Conservation (phyloP, 2,113 vertebrate species). For the Passer montanus region DNA sequence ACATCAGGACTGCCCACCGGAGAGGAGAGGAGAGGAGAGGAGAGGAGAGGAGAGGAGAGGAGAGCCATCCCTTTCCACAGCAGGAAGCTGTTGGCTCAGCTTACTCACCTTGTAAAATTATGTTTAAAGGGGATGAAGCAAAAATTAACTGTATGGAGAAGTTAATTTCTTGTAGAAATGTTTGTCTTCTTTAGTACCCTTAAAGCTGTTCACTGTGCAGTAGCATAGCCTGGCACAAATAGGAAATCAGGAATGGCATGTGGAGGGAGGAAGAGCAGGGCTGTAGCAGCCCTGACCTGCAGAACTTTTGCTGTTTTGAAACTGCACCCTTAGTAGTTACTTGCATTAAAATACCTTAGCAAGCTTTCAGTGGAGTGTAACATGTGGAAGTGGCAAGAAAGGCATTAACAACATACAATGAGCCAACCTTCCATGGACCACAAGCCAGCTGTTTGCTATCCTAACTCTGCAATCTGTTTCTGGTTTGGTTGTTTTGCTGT, state of each 20-base stretch:
- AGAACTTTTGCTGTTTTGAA: neutral
- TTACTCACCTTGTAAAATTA: neutral
- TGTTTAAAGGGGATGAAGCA: neutral
- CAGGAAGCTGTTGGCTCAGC: neutral
- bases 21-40: neutral
- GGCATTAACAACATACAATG: neutral
- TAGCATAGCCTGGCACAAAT: neutral
- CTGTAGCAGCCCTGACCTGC: neutral
- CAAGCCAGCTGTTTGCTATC: neutral
- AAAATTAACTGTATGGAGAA: neutral
- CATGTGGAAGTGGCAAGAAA: slow-evolving; percentile 20
- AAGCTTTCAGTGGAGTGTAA: neutral
- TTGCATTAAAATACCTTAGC: neutral
- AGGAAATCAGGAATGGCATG: neutral
- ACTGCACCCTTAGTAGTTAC: neutral
- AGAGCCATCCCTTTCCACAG: neutral
- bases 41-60: neutral
- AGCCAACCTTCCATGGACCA: neutral
- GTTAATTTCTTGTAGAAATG: neutral
- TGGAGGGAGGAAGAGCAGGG: neutral
- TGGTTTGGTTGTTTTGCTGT: slow-evolving; percentile 37
- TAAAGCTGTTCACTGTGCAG: neutral
- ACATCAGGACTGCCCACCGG: neutral
- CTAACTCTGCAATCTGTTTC: slow-evolving; percentile 15
- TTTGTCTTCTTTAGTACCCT: neutral